Conservation (phyloP, 2,888 invertebrate genomes). For the Xanthia icteritia region DNA sequence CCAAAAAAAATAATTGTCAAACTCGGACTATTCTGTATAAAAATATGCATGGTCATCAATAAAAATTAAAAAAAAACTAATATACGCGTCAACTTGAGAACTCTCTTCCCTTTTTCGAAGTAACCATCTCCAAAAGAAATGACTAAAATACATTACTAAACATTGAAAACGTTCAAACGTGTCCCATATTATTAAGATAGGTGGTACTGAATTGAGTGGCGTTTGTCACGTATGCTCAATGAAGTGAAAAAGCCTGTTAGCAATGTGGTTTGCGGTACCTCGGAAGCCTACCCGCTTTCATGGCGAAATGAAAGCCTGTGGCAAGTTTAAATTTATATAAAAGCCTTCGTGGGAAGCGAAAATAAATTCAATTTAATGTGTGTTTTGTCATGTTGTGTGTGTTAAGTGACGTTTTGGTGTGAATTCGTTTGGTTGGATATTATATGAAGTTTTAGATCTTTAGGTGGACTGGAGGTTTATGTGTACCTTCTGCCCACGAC, state of each 20-base stretch:
- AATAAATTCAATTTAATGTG: conserved; percentile 39
- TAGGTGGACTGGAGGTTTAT: not conserved
- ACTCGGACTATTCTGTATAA: not conserved
- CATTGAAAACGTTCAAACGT: conserved; percentile 23
- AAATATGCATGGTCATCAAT: too few relatives aligned
- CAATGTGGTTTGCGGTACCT: conserved; percentile 47
- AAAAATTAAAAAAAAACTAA: too few relatives aligned
- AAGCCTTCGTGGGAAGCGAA: conserved; percentile 31
- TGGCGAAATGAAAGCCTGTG: conserved; percentile 41
- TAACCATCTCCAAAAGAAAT: not conserved
- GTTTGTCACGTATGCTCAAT: conserved; percentile 44
- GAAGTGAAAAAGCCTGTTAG: conserved; percentile 64
- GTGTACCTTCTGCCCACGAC: not conserved
- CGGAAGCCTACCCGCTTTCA: conserved; percentile 40
- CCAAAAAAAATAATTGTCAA: not conserved
- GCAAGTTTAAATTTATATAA: conserved; percentile 51
- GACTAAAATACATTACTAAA: conserved; percentile 9
- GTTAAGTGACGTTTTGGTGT: conserved; percentile 11
- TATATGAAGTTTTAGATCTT: not conserved
- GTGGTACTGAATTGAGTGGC: conserved; percentile 37
- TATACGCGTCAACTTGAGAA: too few relatives aligned
- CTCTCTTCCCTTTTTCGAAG: not conserved
- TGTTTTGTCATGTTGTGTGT: conserved; percentile 3
- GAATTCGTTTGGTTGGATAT: not conserved
- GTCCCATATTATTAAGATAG: conserved; percentile 26